These are phyloP conservation scores for Pluvianellus socialis DNA, from an alignment of 2,113 vertebrate genomes.

Conservation along the genomic window DNA sequence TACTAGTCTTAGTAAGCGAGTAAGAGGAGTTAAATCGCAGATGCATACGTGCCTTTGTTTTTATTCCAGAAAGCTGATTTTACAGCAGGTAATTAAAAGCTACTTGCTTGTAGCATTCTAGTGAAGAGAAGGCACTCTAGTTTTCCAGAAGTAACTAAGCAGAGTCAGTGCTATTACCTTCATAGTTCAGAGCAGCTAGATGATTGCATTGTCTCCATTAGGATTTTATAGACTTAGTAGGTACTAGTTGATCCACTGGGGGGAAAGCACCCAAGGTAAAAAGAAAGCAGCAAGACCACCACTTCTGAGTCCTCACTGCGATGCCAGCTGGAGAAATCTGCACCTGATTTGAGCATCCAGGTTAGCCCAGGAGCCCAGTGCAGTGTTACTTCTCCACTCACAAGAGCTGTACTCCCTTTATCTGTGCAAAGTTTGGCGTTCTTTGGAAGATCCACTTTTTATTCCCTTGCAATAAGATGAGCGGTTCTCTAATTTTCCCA, in stretches of 20 bases:
- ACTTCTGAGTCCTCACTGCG: not conserved
- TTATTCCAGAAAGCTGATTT: not conserved
- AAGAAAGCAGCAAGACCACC: not conserved
- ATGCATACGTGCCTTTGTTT: not conserved
- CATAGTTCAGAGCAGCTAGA: not conserved
- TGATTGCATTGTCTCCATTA: not conserved
- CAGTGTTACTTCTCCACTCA: not conserved
- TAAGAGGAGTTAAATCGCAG: not conserved
- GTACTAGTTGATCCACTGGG: not conserved
- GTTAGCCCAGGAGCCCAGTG: not conserved
- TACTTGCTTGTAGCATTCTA: not conserved
- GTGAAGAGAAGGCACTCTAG: not conserved
- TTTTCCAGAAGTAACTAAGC: not conserved
- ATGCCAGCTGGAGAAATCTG: not conserved
- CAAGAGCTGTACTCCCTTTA: not conserved
- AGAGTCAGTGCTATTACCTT: not conserved
- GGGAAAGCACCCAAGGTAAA: rapidly evolving
- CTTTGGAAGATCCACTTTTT: not conserved
- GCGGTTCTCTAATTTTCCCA: not conserved
- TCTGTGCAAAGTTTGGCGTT: not conserved
- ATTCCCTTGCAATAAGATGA: not conserved
- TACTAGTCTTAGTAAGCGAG: not conserved
- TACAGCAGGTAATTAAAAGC: not conserved
- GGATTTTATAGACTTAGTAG: not conserved
- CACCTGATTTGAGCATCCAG: not conserved